Evolutionary conservation across 1,140 invertebrate species (phyloP).

Genomic region (Drosophila suzukii): DNA sequence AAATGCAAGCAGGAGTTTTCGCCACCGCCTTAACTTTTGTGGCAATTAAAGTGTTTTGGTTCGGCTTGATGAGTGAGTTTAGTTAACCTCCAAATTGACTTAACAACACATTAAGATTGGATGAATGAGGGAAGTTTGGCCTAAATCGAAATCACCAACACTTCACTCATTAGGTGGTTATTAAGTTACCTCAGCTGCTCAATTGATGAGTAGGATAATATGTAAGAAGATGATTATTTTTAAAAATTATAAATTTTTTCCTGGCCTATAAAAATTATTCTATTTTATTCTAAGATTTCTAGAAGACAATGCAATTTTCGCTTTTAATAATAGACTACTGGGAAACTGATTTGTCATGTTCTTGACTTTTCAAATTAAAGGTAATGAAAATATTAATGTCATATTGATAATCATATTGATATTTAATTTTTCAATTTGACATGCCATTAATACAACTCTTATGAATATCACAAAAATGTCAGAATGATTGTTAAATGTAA

Average conservation of each 20-base stretch:
- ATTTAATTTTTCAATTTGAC: neutral
- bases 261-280: too few relatives aligned
- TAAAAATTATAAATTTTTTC: too few relatives aligned
- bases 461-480: neutral
- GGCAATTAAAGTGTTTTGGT: conserved; percentile 44
- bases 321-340: too few relatives aligned
- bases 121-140: neutral
- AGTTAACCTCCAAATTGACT: conserved; percentile 36
- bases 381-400: neutral
- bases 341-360: too few relatives aligned
- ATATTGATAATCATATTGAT: neutral
- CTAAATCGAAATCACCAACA: neutral
- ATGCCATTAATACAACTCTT: neutral
- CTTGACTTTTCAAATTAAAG: too few relatives aligned
- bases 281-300: too few relatives aligned
- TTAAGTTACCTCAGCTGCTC: neutral
- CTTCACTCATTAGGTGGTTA: conserved; percentile 6
- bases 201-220: neutral
- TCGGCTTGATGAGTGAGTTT: conserved; percentile 17
- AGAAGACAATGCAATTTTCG: too few relatives aligned
- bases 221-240: too few relatives aligned
- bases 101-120: conserved; percentile 4
- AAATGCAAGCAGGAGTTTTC: conserved; percentile 5
- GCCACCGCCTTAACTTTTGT: conserved; percentile 1
- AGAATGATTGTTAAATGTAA: neutral